Base-by-base conservation (phyloP, 2,888 invertebrate species). In the Melanchra persicariae region DNA sequence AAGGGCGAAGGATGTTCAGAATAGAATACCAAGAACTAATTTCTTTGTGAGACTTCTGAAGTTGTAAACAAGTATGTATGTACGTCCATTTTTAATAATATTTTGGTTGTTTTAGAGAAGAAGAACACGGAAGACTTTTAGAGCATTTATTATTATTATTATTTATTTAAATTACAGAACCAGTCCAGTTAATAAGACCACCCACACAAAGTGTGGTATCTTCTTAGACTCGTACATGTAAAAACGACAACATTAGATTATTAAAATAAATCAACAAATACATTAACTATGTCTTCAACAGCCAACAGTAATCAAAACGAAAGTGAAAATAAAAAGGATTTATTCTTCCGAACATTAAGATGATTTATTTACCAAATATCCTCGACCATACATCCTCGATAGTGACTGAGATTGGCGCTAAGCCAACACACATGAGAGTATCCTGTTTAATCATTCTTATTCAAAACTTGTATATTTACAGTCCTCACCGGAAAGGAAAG, bases 381-480 rank as follows among this genome's bases (percentile, higher is more conserved):
- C 70, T 70, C 60, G 63, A 71, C 64, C 60, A 78, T 73, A 52
- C 73, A 70, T 77, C 77, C 77, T 85, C 66, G 22, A 77, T 70
- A 65, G 81, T 72, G 34, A 40, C 37, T 15, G 57, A 74, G 65
- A 81, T 75, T 85, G 84, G 84, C 79, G 54, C 60, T 34, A 17
- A 55, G 84, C 84, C 84, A 84, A 73, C 40, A 58, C 49, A 62
- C 65, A 58, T 63, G 15, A 77, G 57, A 66, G 64, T 74, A 80
- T 80, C 84, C 84, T 84, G 78, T 78, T 85, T 72, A 75, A 79
- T 80, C 61, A 80, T 79, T 79, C 75, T 75, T 74, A 80, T 80
- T 82, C 75, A 74, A 85, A 85, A 79, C 81, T 80, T 84, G 75
- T 82, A 45, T 82, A 79, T 84, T 83, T 82, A 75, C 63, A 72